Base-by-base conservation (phyloP, 2,888 invertebrate genomes). In the Patella depressa region DNA sequence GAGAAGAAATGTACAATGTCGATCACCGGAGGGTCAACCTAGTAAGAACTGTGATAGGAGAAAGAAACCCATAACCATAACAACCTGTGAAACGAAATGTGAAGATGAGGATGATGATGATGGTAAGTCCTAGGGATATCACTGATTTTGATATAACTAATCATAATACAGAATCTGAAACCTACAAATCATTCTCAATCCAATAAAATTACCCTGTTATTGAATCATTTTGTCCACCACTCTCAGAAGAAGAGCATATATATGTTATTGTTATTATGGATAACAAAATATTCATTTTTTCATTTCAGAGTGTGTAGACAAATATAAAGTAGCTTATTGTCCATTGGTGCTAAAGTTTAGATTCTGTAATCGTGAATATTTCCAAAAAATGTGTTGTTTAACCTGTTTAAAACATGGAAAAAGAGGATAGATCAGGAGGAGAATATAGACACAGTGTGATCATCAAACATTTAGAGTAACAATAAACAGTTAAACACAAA, bases 271-370 rank as follows among this genome's bases (percentile, higher is more conserved):
- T 45, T 45, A 45, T 45, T 1, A 45, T 45, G 7, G 45, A 7
- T 45, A 9, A 45, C 45, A 45, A 45, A 45, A 45, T 45, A 45
- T 45, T 9, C 0, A 9, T 45, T 45, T 24, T 55, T 24, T 59
- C 57, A 74, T 85, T 87, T 74, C 87, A 89, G 89, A 86, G 53
- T 89, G 88, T 78, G 84, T 84, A 45, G 90, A 90, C 81, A 88
- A 87, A 77, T 87, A 87, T 77, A 85, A 85, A 72, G 89, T 89
- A 19, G 88, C 88, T n/a, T 90, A 90, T 81, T 90, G 90, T 77
- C 90, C 89, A 1, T 83, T 90, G 57, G 90, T 90, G 45, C 80
- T 89, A 59, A 88, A 88, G 77, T 90, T 88, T 79, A 83, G 85
- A 15, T 88, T 88, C 82, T 90, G 90, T 81, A 85, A 85, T 77